Evolutionary conservation across 2,797 vertebrate genomes (phyloP).

Genomic region (Thunnus albacares): DNA sequence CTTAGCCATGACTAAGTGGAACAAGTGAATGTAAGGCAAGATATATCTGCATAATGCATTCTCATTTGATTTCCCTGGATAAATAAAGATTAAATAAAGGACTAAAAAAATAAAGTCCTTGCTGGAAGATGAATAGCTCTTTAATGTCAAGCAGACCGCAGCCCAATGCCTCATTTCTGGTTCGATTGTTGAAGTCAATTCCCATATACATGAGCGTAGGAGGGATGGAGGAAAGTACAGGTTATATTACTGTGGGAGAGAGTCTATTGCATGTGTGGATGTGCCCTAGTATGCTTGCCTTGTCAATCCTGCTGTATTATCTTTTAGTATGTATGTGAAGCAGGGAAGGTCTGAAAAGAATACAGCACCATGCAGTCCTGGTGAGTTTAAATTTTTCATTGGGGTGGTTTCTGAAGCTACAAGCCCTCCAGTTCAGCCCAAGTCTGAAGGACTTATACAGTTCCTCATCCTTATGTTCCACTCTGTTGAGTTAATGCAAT

Average conservation of each 20-base stretch:
- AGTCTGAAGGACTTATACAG: constrained; percentile 47
- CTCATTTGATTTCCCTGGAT: constrained; percentile 65
- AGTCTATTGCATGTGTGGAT: constrained; percentile 31
- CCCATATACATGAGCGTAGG: constrained; percentile 32
- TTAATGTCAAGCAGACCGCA: constrained; percentile 65
- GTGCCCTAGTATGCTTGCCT: constrained; percentile 39
- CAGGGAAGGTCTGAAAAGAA: constrained; percentile 45
- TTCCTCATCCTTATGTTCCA: constrained; percentile 47
- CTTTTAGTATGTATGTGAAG: constrained; percentile 31
- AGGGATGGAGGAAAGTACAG: constrained; percentile 30
- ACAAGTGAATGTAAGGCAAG: constrained; percentile 19
- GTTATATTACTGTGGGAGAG: constrained; percentile 24
- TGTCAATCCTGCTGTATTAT: constrained; percentile 34
- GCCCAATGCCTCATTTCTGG: constrained; percentile 47
- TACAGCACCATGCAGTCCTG: constrained; percentile 40
- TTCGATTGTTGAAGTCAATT: constrained; percentile 52
- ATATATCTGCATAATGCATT: constrained; percentile 29
- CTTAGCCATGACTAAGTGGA: constrained; percentile 2
- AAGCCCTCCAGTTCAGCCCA: constrained; percentile 60
- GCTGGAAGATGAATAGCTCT: constrained; percentile 67
- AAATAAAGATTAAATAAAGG: constrained; percentile 72
- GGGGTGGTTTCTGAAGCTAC: constrained; percentile 38
- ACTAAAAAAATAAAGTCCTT: constrained; percentile 57
- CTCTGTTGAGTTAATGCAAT: constrained; percentile 39
- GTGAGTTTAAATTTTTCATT: constrained; percentile 78